Percentiles rank a stretch among this genome's conserved stretches.
Evolutionary conservation across 2,113 vertebrate genomes (phyloP).

Genomic region (Petromus typicus): DNA sequence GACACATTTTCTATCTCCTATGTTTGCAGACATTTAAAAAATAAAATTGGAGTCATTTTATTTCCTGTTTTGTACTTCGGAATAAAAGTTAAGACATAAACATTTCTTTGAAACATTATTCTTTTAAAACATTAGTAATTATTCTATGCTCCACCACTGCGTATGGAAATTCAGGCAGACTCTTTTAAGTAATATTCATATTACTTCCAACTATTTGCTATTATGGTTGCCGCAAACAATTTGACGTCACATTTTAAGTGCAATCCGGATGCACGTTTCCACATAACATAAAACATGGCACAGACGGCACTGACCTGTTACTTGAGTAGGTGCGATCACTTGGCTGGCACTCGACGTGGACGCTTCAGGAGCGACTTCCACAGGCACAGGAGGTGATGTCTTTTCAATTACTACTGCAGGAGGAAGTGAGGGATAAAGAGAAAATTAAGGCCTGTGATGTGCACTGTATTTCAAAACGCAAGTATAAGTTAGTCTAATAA

Average conservation of each 20-base stretch:
- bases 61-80: background rate
- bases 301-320: constrained; percentile 88
- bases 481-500: constrained; percentile 4
- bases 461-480: constrained; percentile 35
- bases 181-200: background rate
- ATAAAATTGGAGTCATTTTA: background rate
- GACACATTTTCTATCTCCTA: background rate
- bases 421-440: constrained; percentile 67
- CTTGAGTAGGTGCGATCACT: constrained; percentile 95
- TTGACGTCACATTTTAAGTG: no score
- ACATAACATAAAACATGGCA: background rate
- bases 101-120: background rate
- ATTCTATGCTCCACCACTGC: background rate
- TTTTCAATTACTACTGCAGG: constrained; percentile 93
- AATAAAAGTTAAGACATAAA: background rate
- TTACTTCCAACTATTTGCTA: constrained; percentile 16
- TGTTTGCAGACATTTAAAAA: constrained; percentile 46
- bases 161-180: background rate
- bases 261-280: background rate
- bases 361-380: constrained; percentile 92
- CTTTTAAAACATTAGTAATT: constrained; percentile 15
- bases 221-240: background rate
- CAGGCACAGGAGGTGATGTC: constrained; percentile 93
- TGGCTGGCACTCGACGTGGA: constrained; percentile 95
- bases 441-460: background rate